Base-by-base conservation (phyloP, 92 coral and sea anemone species). In the Nematostella vectensis region DNA sequence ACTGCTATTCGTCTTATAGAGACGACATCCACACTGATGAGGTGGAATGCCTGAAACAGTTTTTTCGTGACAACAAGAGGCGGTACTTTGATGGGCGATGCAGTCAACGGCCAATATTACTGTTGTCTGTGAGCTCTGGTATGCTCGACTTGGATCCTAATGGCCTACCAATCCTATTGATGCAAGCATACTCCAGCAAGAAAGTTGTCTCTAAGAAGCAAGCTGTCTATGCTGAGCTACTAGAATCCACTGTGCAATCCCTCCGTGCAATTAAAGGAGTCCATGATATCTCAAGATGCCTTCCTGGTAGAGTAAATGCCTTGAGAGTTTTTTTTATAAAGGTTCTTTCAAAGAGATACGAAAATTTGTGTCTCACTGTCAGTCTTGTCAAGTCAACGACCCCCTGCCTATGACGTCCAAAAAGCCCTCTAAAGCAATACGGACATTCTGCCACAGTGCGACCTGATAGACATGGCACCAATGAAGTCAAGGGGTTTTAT, bases 381-480 rank as follows among this genome's bases (percentile, higher is more conserved):
- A 22, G 27, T 43, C 24, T 17, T 59, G 64, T n/a, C n/a, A n/a
- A n/a, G n/a, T n/a, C n/a, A n/a, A n/a, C n/a, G n/a, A n/a, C n/a
- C n/a, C n/a, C n/a, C n/a, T n/a, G n/a, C n/a, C n/a, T n/a, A n/a
- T n/a, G n/a, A n/a, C n/a, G n/a, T n/a, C n/a, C n/a, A n/a, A 45
- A 50, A 40, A 22, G 10, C 65, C 65, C 3, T 54, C 40, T 3
- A 25, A 22, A 2, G 53, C 65, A 17, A 59, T 44, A 31, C 65
- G 65, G 3, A 42, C 65, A 2, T 59, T 20, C 54, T 36, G 28
- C 47, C n/a, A n/a, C n/a, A n/a, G n/a, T n/a, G n/a, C n/a, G n/a
- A n/a, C n/a, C n/a, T n/a, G n/a, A n/a, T n/a, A 43, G 43, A 59
- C 54, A 59, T 59, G 65, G 65, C 65, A 8, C 65, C 65, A 23